Evolutionary conservation across 2,797 vertebrate genomes (phyloP), one percentile per base, ranked within the genome.

Genomic region (Yasuhikotakia modesta): DNA sequence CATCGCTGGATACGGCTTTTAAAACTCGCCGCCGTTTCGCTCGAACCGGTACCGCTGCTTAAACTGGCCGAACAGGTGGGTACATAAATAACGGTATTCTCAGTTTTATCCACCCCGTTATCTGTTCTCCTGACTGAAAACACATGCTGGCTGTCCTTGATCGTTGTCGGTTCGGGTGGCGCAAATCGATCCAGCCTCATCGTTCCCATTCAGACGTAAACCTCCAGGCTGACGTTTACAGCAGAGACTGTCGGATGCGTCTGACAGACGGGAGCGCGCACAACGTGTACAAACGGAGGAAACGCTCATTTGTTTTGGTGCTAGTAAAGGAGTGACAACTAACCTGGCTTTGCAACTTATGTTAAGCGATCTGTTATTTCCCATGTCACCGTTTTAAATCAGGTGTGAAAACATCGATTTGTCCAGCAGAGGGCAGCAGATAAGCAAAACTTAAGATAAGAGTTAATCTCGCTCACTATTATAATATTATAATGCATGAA

Each of bases 151-250:
- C 32, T 2, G 27, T 17, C 14, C 74, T 52, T 50, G 76, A 16
- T 53, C 78, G 53, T 14, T 58, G 66, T 21, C 53, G 2, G 5
- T 52, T 21, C 73, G 88, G 81, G 3, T 92, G 79, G n/a, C 90
- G 91, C 50, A 86, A 52, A 50, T 76, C 85, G 11, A 63, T 68
- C 0, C 14, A 88, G 65, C 71, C 70, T 88, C 87, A 88, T 87
- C 30, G 6, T 79, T 57, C 7, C 12, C 10, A 19, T 19, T 43
- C 57, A 61, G 32, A 48, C n/a, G n/a, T 24, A 58, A 2, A 3
- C 52, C 43, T n/a, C 24, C 5, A 21, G 8, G 0, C 48, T 16
- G 6, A 0, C 35, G 17, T 52, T 52, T 19, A 35, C n/a, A 35
- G 13, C 21, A 4, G 21, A 57, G 19, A 13, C 22, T 45, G 12